phyloP scores from a whole-genome alignment of 1,140 invertebrate species.

The Plectus sambesii region DNA sequence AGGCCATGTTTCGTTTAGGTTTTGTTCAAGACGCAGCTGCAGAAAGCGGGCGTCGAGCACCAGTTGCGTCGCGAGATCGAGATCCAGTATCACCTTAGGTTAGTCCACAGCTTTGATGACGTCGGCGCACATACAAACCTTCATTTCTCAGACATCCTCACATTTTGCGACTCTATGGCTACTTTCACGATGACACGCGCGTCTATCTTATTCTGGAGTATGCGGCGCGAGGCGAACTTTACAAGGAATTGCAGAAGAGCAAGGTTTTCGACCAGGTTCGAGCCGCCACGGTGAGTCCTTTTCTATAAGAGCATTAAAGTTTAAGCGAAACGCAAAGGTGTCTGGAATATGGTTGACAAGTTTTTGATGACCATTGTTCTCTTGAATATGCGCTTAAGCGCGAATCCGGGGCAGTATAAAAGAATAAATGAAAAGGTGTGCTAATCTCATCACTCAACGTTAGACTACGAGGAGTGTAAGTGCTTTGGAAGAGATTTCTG shows the following conservation, averaged over 20 bases:
- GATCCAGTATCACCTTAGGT: constrained; percentile 76
- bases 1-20: constrained; percentile 38
- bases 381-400: too few relatives aligned
- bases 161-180: constrained; percentile 72
- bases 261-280: constrained; percentile 51
- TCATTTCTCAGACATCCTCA: constrained; percentile 65
- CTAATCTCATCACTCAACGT: too few relatives aligned
- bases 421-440: too few relatives aligned
- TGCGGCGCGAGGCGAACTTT: constrained; percentile 76
- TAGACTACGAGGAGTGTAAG: too few relatives aligned
- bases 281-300: constrained; percentile 45
- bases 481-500: too few relatives aligned
- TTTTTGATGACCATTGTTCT: too few relatives aligned
- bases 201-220: constrained; percentile 85
- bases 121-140: not conserved
- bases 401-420: too few relatives aligned
- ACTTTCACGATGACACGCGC: constrained; percentile 74
- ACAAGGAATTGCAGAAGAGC: constrained; percentile 48
- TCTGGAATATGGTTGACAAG: too few relatives aligned
- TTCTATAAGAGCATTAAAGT: not conserved
- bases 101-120: constrained; percentile 31
- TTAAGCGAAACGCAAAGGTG: not conserved
- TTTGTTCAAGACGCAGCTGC: constrained; percentile 70
- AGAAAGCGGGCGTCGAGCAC: constrained; percentile 62
- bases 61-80: constrained; percentile 82